Evolutionary conservation across 2,888 invertebrate species (phyloP), one percentile per base, ranked within the genome.

Genomic region (Sturmia bella): DNA sequence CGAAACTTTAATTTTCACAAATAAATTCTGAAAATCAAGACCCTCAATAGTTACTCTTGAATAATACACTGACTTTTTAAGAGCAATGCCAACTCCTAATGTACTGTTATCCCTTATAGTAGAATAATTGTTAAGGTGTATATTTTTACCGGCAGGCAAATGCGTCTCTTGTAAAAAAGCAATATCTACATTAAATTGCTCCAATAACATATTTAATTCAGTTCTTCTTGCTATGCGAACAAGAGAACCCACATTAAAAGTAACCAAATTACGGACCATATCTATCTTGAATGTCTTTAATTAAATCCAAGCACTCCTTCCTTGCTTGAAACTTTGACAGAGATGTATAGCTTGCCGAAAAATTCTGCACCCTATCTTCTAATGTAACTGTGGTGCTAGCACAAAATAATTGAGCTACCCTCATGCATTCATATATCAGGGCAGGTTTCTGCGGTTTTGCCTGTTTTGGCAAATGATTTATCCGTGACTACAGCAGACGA

Each of bases 211-310:
- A 3, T 24, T 24, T 50, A 50, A 17, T 21, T 50, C 24, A 13
- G 12, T 50, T 24, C 50, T 50, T 13, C 50, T 13, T 17, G 52
- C 6, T 37, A 11, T 6, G 12, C 2, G 12, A 24, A 21, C 13
- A 24, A 21, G 21, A 15, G 54, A 54, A 27, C 11, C 15, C n/a
- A 54, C 24, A 27, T 54, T 54, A 54, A 19, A 48, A 17, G n/a
- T n/a, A n/a, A n/a, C n/a, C n/a, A n/a, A 45, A 45, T 45, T 45
- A 45, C 45, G 45, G 45, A 17, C 45, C 45, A 45, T 45, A 15
- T 15, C n/a, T 17, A 45, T 45, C 3, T n/a, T 45, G 45, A 45
- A n/a, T n/a, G n/a, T n/a, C n/a, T n/a, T n/a, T n/a, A n/a, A n/a
- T n/a, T n/a, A n/a, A n/a, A n/a, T n/a, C 13, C 13, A 52, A 52